phyloP scores from a whole-genome alignment of 2,888 invertebrate genomes.

The Acrobasis consociella region DNA sequence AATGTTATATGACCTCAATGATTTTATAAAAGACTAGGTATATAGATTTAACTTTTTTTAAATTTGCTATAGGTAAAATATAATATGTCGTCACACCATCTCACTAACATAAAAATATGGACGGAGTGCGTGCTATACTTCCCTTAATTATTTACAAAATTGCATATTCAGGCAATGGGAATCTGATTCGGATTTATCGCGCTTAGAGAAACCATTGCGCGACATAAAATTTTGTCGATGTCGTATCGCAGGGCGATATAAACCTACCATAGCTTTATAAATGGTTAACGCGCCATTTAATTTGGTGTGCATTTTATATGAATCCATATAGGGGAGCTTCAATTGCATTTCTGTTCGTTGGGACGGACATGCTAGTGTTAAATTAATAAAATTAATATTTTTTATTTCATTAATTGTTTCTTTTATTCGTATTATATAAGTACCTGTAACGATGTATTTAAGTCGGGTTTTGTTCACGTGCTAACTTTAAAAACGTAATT shows the following conservation, averaged over 20 bases:
- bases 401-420: conserved; percentile 23
- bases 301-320: conserved; percentile 69
- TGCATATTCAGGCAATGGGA: no score
- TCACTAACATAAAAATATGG: no score
- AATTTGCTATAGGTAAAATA: no score
- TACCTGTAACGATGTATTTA: conserved; percentile 20
- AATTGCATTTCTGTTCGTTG: conserved; percentile 44
- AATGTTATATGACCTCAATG: no score
- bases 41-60: no score
- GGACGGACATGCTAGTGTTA: conserved; percentile 28
- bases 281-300: conserved; percentile 51
- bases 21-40: no score
- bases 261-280: conserved; percentile 23
- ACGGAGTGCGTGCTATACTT: no score
- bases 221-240: no score
- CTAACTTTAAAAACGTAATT: not conserved
- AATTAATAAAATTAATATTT: conserved; percentile 32
- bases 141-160: no score
- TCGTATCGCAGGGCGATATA: not conserved
- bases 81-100: no score
- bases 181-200: no score
- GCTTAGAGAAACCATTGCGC: no score
- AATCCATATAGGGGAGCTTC: conserved; percentile 56
- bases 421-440: conserved; percentile 24
- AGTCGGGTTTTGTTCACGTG: conserved; percentile 20